Base-by-base conservation (phyloP, 2,888 invertebrate species). In the Dryobota labecula region DNA sequence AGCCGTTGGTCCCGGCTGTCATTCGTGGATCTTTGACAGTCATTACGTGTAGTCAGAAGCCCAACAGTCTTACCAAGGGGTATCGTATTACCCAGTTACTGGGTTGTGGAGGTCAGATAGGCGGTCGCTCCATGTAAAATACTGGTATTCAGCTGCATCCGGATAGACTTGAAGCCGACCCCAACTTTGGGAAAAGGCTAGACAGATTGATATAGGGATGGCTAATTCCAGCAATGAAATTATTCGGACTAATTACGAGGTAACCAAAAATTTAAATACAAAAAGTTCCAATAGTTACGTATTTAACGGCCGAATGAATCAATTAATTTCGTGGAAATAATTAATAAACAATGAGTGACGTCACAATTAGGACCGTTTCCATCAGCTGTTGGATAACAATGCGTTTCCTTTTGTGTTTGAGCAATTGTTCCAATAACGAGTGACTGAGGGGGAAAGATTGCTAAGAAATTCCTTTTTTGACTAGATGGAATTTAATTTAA, bases 321-420 rank as follows among this genome's bases (percentile, higher is more conserved):
- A 74, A 70, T 70, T 77, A 60, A 69, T 72, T 78, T 84, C 58
- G 61, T 80, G 33, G 63, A 79, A 81, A 74, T 53, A 63, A 70
- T 77, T 67, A 78, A 74, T 79, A 80, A 82, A 67, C 73, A 71
- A 78, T 73, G n/a, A 71, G n/a, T 76, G 71, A 74, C 78, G 73
- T 81, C 82, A 77, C 47, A 61, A 62, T 45, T 71, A 69, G n/a
- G 53, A 33, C 53, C 38, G 41, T 62, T 84, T 74, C 63, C 61
- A 74, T 67, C 41, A 71, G 45, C 43, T 56, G 53, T 68, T 70
- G 33, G 36, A 76, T 64, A 78, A 78, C 62, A 86, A 76, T 69
- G 62, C 53, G 41, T 75, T 80, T 75, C 62, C 67, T 66, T 74
- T 78, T 71, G 56, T 72, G 61, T 64, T 84, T 62, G 41, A 53